Conservation (phyloP, 2,888 invertebrate species). For the Metopia argyrocephala region DNA sequence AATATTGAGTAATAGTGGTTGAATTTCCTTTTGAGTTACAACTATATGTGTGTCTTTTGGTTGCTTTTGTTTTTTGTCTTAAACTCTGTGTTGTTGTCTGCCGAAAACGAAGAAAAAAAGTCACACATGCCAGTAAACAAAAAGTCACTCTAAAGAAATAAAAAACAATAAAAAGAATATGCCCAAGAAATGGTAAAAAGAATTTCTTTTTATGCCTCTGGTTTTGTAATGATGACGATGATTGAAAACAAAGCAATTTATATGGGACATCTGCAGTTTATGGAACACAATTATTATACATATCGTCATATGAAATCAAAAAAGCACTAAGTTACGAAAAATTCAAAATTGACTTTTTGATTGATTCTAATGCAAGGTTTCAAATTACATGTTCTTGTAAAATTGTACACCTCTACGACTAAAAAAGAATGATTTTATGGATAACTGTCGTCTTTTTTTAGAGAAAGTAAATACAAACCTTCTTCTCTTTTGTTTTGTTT, state of each 20-base stretch:
- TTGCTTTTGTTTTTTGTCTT: neutral
- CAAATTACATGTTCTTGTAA: no score
- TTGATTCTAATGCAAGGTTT: no score
- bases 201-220: neutral
- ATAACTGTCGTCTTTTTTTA: no score
- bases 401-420: no score
- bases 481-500: no score
- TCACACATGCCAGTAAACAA: neutral
- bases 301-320: no score
- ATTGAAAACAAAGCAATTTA: neutral
- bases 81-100: neutral
- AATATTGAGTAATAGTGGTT: neutral
- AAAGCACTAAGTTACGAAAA: no score
- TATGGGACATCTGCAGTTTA: neutral
- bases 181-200: neutral
- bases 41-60: no score
- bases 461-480: no score
- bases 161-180: neutral
- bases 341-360: no score
- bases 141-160: neutral
- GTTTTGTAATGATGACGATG: neutral
- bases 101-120: no score
- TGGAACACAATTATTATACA: neutral
- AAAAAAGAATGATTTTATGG: no score
- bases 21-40: neutral